Evolutionary conservation across 1,140 invertebrate genomes (phyloP).

Genomic region (Drosophila setifemur): DNA sequence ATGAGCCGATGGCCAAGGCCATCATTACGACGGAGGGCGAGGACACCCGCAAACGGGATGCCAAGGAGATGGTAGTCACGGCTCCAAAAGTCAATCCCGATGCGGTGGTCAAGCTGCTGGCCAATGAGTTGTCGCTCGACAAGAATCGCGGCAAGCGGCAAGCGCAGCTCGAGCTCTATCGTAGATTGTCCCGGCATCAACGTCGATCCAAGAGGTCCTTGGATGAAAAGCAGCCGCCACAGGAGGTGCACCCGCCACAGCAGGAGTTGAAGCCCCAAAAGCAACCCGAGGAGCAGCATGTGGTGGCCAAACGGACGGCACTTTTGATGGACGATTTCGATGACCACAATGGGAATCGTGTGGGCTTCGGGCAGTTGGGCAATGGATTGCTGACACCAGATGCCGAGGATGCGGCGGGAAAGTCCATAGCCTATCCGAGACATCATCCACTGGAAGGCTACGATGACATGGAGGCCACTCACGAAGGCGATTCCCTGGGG

Average conservation of each 20-base stretch:
- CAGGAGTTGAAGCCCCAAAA: neutral
- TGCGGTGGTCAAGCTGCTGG: constrained; percentile 46
- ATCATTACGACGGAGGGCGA: neutral
- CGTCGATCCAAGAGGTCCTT: constrained; percentile 18
- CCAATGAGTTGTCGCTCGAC: constrained; percentile 41
- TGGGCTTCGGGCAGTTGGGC: constrained; percentile 34
- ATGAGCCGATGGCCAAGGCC: neutral
- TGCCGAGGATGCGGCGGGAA: neutral
- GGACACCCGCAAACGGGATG: neutral
- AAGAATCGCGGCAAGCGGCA: constrained; percentile 41
- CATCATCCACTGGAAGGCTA: neutral
- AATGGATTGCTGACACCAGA: constrained; percentile 27
- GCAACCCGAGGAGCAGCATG: neutral
- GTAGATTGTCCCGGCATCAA: neutral
- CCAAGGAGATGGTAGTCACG: neutral
- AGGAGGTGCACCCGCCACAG: neutral
- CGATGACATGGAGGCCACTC: constrained; percentile 1
- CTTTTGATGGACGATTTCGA: constrained; percentile 42
- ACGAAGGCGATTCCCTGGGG: neutral
- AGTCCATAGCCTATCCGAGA: neutral
- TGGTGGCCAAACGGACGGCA: neutral
- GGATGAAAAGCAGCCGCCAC: constrained; percentile 1
- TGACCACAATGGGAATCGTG: constrained; percentile 63
- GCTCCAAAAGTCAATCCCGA: constrained; percentile 18
- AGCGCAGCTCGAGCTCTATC: neutral